Percentiles rank a stretch among this genome's conserved stretches.
These are phyloP conservation scores for Limulus polyphemus DNA, from an alignment of 2,888 invertebrate genomes.

Conservation along the genomic window DNA sequence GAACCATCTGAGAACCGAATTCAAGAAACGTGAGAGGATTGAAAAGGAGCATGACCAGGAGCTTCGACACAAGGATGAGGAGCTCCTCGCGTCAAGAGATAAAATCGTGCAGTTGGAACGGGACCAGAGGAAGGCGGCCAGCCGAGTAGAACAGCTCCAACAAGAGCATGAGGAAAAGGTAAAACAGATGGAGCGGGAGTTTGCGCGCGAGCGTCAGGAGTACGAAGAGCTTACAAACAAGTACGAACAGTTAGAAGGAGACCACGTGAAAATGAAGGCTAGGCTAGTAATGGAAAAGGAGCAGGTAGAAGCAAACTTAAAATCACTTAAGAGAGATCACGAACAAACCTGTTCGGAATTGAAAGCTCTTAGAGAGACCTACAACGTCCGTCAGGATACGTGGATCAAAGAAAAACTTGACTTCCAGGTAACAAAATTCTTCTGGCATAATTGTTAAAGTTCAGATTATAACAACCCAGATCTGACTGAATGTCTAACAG, in stretches of 20 bases:
- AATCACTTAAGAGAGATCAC: conserved; percentile 50
- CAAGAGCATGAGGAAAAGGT: conserved; percentile 11
- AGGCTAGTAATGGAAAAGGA: conserved; percentile 69
- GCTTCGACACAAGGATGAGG: conserved; percentile 29
- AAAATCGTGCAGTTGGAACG: conserved; percentile 26
- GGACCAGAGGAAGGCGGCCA: conserved; percentile 21
- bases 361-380: conserved; percentile 50
- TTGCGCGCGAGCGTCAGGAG: conserved; percentile 55
- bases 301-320: conserved; percentile 53
- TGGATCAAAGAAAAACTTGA: conserved; percentile 60
- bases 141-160: conserved; percentile 20
- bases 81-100: conserved; percentile 27
- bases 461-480: too few relatives aligned
- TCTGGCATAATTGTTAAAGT: too few relatives aligned
- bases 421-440: conserved; percentile 45
- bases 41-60: conserved; percentile 56
- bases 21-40: conserved; percentile 53
- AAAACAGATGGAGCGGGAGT: conserved; percentile 51
- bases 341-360: conserved; percentile 50
- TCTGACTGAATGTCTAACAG: too few relatives aligned
- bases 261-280: conserved; percentile 68
- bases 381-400: conserved; percentile 51
- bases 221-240: conserved; percentile 66
- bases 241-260: conserved; percentile 70
- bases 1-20: conserved; percentile 41